Evolutionary conservation across 1,140 invertebrate genomes (phyloP).

Genomic region (Augochlora pura): DNA sequence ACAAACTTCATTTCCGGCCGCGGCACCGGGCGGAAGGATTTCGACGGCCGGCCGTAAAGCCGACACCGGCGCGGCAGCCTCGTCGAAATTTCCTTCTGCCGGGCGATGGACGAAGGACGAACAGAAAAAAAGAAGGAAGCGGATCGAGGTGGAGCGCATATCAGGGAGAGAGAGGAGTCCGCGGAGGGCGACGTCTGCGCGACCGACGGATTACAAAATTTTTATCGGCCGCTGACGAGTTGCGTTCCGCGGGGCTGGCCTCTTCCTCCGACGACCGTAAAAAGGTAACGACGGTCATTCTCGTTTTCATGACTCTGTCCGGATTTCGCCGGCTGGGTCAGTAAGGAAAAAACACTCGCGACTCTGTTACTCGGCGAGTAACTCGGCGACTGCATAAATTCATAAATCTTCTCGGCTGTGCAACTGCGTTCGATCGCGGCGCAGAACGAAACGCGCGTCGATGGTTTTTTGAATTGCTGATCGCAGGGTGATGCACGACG

Average conservation of each 20-base stretch:
- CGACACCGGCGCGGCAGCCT: neutral
- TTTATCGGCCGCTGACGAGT: conserved; percentile 23
- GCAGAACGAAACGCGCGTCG: neutral
- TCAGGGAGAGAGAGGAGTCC: neutral
- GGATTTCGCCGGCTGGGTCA: neutral
- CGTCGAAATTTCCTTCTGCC: neutral
- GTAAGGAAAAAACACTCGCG: neutral
- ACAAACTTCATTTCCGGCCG: neutral
- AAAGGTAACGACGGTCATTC: conserved; percentile 32
- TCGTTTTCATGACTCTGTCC: conserved; percentile 19
- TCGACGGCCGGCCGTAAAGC: neutral
- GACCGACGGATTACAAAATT: neutral
- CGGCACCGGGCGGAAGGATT: neutral
- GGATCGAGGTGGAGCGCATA: neutral
- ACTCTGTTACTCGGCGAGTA: neutral
- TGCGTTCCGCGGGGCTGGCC: neutral
- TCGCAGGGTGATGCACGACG: neutral
- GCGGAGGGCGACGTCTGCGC: neutral
- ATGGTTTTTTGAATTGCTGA: conserved; percentile 1
- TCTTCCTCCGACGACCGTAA: conserved; percentile 4
- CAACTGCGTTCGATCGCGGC: neutral
- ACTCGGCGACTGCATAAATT: conserved; percentile 5
- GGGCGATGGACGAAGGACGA: too few species aligned
- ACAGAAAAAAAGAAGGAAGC: neutral
- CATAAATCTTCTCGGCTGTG: conserved; percentile 4